phyloP scores from a whole-genome alignment of 2,113 vertebrate genomes.

The Rutilus rutilus region DNA sequence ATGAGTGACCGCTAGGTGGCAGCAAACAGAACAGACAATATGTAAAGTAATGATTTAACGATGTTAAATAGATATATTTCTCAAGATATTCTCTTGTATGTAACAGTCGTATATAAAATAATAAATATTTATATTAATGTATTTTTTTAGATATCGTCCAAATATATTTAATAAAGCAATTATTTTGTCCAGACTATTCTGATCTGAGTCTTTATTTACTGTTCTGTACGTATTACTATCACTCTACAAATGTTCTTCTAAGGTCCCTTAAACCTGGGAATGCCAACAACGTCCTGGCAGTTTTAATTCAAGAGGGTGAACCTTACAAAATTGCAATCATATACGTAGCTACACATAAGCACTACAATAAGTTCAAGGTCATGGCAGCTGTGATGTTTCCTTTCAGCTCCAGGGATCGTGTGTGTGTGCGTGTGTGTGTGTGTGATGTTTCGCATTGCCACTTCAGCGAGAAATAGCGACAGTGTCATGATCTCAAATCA shows the following conservation, averaged over 20 bases:
- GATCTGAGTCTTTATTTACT: background rate
- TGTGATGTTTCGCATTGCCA: conserved; percentile 8
- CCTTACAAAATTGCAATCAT: conserved; percentile 11
- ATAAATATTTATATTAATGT: background rate
- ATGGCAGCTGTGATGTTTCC: conserved; percentile 52
- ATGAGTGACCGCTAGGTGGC: conserved; percentile 17
- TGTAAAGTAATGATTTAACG: background rate
- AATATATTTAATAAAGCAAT: too few species aligned
- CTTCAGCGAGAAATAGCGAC: conserved; percentile 29
- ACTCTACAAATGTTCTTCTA: background rate
- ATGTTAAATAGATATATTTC: background rate
- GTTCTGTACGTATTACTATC: background rate
- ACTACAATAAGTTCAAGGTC: conserved; percentile 65
- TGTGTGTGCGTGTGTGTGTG: background rate
- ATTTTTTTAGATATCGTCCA: background rate
- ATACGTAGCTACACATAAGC: conserved; percentile 1
- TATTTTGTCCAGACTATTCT: background rate
- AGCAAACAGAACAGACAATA: background rate
- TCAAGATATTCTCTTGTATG: background rate
- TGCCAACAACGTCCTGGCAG: conserved; percentile 1
- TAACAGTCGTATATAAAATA: background rate
- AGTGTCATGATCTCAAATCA: conserved; percentile 34
- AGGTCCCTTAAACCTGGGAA: background rate
- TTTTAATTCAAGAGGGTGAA: conserved; percentile 15
- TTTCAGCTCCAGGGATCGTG: conserved; percentile 41